Conservation (phyloP, 2,797 vertebrate species). For the Aselliscus stoliczkanus region DNA sequence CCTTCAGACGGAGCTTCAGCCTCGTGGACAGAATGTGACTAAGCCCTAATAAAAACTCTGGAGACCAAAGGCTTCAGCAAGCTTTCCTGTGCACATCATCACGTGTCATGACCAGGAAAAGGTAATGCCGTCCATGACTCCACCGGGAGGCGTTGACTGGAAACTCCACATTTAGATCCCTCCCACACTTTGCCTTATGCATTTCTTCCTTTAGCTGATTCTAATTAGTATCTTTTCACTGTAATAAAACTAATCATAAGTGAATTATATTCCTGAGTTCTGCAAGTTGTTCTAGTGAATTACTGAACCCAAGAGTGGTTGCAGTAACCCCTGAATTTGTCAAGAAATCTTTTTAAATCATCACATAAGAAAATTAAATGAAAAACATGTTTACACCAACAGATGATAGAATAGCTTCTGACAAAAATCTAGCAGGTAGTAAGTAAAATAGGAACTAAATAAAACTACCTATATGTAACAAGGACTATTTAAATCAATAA, state of each 20-base stretch:
- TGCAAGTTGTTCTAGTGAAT: background rate
- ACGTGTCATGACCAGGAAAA: background rate
- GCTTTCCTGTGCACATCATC: background rate
- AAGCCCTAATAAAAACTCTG: background rate
- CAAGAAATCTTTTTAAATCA: background rate
- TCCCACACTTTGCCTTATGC: background rate
- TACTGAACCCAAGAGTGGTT: background rate
- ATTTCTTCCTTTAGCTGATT: background rate
- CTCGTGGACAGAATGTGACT: background rate
- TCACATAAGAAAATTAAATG: background rate
- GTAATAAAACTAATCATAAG: background rate
- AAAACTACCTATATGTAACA: background rate
- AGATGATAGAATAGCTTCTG: background rate
- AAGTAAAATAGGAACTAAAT: background rate
- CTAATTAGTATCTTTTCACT: background rate
- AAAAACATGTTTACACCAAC: background rate
- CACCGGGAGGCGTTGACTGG: background rate
- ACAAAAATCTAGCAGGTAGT: background rate
- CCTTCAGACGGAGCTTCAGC: background rate
- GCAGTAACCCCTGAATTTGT: background rate
- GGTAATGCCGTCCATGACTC: background rate
- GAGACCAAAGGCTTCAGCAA: background rate
- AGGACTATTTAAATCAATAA: background rate
- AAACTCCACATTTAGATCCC: background rate
- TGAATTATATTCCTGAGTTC: background rate